Evolutionary conservation across 2,888 invertebrate species (phyloP).

Genomic region (Dichetophora obliterata): DNA sequence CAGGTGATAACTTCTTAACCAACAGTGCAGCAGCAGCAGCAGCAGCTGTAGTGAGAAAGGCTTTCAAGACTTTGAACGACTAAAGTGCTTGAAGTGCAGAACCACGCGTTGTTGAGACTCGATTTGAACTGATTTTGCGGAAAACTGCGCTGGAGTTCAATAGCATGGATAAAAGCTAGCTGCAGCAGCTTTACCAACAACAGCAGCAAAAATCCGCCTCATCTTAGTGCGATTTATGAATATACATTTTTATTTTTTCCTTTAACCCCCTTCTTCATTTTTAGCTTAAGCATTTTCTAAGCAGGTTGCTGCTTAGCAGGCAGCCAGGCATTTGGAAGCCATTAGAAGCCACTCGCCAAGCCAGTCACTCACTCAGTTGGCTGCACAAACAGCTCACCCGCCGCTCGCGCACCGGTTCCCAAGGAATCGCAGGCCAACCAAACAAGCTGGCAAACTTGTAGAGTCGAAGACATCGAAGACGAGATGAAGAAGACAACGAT

Average conservation of each 20-base stretch:
- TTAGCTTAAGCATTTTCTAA: background rate
- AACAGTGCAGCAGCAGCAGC: conserved; percentile 21
- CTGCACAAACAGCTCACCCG: conserved; percentile 27
- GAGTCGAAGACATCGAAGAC: background rate
- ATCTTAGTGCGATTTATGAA: conserved; percentile 31
- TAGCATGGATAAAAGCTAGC: conserved; percentile 62
- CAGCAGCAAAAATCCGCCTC: conserved; percentile 5
- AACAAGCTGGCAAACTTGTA: background rate
- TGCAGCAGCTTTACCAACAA: conserved; percentile 43
- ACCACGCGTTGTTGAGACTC: conserved; percentile 53
- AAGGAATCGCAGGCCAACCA: conserved; percentile 7
- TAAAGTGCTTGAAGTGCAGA: background rate
- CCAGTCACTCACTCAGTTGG: conserved; percentile 9
- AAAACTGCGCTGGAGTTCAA: conserved; percentile 65
- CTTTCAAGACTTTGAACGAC: too few relatives aligned
- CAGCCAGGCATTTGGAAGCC: conserved; percentile 4
- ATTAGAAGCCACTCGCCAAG: conserved; percentile 31
- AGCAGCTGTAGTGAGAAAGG: background rate
- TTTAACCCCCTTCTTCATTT: background rate
- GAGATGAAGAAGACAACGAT: background rate
- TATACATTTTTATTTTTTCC: background rate
- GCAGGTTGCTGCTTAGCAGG: background rate
- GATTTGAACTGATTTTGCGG: conserved; percentile 63
- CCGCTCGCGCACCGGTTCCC: background rate
- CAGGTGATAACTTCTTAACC: conserved; percentile 1